Evolutionary conservation across 2,113 vertebrate genomes (phyloP).

Genomic region (Microcebus lehilahytsara): DNA sequence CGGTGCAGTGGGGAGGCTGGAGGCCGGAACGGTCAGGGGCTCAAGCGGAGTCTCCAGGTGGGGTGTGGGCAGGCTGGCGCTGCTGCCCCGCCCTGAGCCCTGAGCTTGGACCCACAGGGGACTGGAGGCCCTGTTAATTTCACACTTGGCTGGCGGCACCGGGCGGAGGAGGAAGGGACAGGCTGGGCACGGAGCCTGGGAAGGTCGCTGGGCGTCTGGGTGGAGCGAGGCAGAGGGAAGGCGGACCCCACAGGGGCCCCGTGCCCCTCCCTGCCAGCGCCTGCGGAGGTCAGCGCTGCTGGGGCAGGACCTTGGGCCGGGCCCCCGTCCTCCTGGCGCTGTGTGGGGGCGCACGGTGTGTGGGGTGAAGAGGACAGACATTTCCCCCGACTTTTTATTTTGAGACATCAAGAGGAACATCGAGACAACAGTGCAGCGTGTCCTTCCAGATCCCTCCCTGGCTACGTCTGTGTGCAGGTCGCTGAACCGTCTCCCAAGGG

Average conservation of each 20-base stretch:
- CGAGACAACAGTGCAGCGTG: fast-evolving
- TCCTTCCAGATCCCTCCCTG: not conserved
- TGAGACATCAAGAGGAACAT: not conserved
- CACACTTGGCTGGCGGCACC: not conserved
- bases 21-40: not conserved
- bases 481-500: not conserved
- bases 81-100: not conserved
- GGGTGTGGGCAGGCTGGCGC: not conserved
- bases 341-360: fast-evolving
- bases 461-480: not conserved
- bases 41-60: not conserved
- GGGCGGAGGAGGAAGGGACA: not conserved
- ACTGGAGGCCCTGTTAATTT: not conserved
- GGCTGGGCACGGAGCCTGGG: not conserved
- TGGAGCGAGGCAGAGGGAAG: not conserved
- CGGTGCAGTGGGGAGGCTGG: not conserved
- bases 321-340: fast-evolving
- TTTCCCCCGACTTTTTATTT: not conserved
- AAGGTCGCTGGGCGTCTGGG: not conserved
- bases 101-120: fast-evolving
- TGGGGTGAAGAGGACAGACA: not conserved
- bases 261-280: not conserved
- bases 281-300: not conserved
- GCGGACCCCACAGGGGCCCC: not conserved
- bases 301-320: not conserved